Evolutionary conservation across 2,113 vertebrate genomes (phyloP).

Genomic region (Capreolus pygargus): DNA sequence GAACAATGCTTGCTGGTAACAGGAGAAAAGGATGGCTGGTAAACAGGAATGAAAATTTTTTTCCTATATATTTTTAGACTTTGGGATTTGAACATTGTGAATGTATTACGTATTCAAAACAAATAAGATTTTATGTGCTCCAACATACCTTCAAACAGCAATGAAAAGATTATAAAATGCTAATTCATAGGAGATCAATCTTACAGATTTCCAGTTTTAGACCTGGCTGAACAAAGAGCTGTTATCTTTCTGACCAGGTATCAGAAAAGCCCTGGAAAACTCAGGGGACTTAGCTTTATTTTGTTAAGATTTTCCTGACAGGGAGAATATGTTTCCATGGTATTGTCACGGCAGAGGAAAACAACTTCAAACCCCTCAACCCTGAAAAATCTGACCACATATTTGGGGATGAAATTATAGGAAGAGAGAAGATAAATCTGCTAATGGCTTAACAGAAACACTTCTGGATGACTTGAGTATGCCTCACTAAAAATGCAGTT

Average conservation of each 20-base stretch:
- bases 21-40: not conserved
- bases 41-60: not conserved
- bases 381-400: not conserved
- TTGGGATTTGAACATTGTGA: not conserved
- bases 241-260: not conserved
- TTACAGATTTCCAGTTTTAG: not conserved
- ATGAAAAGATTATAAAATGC: not conserved
- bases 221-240: not conserved
- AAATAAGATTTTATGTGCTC: not conserved
- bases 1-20: not conserved
- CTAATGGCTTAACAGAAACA: not conserved
- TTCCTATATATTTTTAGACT: not conserved
- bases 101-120: not conserved
- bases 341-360: not conserved
- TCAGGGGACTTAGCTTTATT: not conserved
- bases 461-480: not conserved
- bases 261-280: not conserved
- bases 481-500: not conserved
- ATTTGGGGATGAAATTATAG: not conserved
- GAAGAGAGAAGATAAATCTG: not conserved
- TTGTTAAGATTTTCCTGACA: conserved; percentile 19
- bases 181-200: not conserved
- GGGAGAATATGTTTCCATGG: not conserved
- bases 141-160: not conserved
- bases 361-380: not conserved